Evolutionary conservation across 23 tunicate genomes (phyloP), one percentile per base, ranked within the genome.

Genomic region (Trididemnum nubilum): DNA sequence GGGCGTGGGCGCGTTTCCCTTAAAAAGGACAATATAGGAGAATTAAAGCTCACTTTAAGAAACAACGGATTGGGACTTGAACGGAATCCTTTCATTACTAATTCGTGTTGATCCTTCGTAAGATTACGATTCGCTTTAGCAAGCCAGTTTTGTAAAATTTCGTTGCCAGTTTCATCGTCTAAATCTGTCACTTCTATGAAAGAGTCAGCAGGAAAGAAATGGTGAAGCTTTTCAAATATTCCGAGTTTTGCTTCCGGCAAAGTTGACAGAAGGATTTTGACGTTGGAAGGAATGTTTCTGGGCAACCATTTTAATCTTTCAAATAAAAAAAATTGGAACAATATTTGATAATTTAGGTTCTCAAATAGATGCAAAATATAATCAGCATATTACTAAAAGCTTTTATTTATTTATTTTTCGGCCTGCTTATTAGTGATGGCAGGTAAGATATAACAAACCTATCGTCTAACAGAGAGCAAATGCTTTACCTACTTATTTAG

Each of bases 231-330:
- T 35, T 77, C 36, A 33, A 86, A 44, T 15, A 84, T 73, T 18
- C 61, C 88, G 33, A 86, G 34, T n/a, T 78, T 73, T 33, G 82
- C 61, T 33, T 82, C 85, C 0, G 97, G 92, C 4, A 92, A 66
- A 31, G 97, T 86, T 1, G 97, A 86, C 4, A 92, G 77, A 1
- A 92, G 59, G 28, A 92, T 83, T 33, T 49, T 64, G 21, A 92
- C 92, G 34, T 80, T 51, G 36, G 77, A 57, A n/a, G 88, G 87
- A 33, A 87, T 76, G 0, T 31, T 60, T 50, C 87, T 92, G 23
- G 97, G 92, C 61, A 92, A 37, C 97, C 97, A 92, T 39, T 87
- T 86, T 76, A 92, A 77, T 35, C 95, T 77, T 2, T n/a, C n/a
- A n/a, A n/a, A n/a, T n/a, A n/a, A n/a, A n/a, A 12, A 29, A 71